Base-by-base conservation (phyloP, 2,888 invertebrate genomes). In the Saturnia japonica region DNA sequence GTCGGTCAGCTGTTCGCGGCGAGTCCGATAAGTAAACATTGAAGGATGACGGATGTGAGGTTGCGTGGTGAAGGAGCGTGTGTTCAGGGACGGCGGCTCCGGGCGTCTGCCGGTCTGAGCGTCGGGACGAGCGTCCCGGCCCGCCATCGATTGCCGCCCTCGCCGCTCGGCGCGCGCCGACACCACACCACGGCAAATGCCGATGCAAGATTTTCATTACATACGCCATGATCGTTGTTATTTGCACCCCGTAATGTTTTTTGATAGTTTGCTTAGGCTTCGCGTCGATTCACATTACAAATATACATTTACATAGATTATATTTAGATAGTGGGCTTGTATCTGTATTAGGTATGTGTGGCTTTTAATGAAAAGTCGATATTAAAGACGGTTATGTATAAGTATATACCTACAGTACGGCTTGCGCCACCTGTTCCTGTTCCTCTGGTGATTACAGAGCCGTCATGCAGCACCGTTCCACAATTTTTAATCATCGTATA, bases 61-160 rank as follows among this genome's bases (percentile, higher is more conserved):
- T 85, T 81, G 86, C 87, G 87, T 79, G 82, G 79, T 82, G 83
- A 83, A 85, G 87, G 85, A 84, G 85, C 90, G 90, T 91, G 88
- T 84, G 87, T 76, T 82, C 88, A 80, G 94, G 80, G 90, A 91
- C 82, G 94, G 87, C 92, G 85, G 94, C 94, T 83, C 91, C 91
- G 90, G 94, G 93, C 94, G 95, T 95, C 94, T 95, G 94, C 90
- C 91, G 93, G 95, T 95, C 95, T 93, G 89, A 94, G 93, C 94
- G 94, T 94, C 94, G 95, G 90, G 94, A 91, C 94, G 91, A 90
- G 88, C 91, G 88, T 85, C 88, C 91, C 91, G 91, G 88, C 91
- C 89, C 92, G 92, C 90, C 95, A 95, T 95, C 95, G 90, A 90
- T 90, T 90, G 87, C 89, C 88, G 86, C 88, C 92, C 95, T 91